Conservation (phyloP, 2,113 vertebrate genomes). For the Scomber scombrus region DNA sequence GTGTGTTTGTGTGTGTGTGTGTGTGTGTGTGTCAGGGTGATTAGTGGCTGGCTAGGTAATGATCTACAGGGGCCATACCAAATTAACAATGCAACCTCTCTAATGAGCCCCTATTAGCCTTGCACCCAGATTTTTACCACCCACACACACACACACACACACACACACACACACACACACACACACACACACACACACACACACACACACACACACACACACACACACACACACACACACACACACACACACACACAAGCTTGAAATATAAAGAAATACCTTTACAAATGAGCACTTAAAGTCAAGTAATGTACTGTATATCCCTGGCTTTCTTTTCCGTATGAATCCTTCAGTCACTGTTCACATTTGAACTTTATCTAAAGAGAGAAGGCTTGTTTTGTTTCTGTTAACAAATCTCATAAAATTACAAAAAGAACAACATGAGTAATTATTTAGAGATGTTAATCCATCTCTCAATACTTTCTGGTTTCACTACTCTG, state of each 20-base stretch:
- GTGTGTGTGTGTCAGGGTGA: slow-evolving; percentile 75
- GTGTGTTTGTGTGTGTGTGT: slow-evolving; percentile 24
- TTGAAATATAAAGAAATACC: not conserved
- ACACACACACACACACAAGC: slow-evolving; percentile 3
- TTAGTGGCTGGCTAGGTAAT: slow-evolving; percentile 86
- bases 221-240: slow-evolving; percentile 56
- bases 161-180: slow-evolving; percentile 2
- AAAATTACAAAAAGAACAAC: no score
- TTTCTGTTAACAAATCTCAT: not conserved
- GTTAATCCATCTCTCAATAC: no score
- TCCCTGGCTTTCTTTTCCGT: not conserved
- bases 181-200: slow-evolving; percentile 29
- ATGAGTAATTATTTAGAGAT: no score
- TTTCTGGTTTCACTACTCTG: no score
- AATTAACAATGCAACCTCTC: slow-evolving; percentile 88
- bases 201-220: slow-evolving; percentile 69
- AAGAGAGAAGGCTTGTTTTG: no score
- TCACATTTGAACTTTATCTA: not conserved
- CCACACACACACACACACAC: slow-evolving; percentile 76
- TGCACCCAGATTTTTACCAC: slow-evolving; percentile 82
- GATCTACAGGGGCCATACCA: slow-evolving; percentile 87
- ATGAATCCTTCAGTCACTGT: not conserved
- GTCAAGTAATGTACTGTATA: no score
- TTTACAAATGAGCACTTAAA: not conserved
- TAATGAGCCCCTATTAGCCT: slow-evolving; percentile 88